Base-by-base conservation (phyloP, 2,113 vertebrate species). In the Paraplagusia blochii region DNA sequence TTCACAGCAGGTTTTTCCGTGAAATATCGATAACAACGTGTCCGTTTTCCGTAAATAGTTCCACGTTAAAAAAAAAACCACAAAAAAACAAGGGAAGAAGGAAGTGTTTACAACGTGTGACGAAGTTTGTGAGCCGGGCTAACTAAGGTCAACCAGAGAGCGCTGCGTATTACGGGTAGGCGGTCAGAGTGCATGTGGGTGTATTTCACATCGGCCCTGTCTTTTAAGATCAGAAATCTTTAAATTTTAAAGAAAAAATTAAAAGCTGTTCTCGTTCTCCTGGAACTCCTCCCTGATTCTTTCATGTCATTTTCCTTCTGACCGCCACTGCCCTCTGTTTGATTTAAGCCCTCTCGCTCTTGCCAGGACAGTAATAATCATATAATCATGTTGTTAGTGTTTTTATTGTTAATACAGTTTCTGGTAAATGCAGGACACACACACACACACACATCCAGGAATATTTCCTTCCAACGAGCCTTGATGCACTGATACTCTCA, bases 391-490 rank as follows among this genome's bases (percentile, higher is more conserved):
- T 73, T 52, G 66, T 73, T 78, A 63, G 34, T 42, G 29, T 64
- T 77, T 46, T 62, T 56, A 51, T 72, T 81, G 79, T 79, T 79
- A 82, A 86, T 78, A 56, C 64, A 42, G 44, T 76, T 82, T 80
- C 79, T 80, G 79, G 76, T 86, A 82, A 86, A 79, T 69, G 69
- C 22, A 63, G 58, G 51, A 64, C 18, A 58, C 51, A 58, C 22
- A 29, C 22, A 29, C 22, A 29, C 22, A 29, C 22, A 29, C 59
- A 58, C 19, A 46, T 68, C 39, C 69, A 45, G 51, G 42, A 72
- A 65, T 44, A 65, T 61, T 42, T 16, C 6, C 52, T 57, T 29
- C 34, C 45, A 52, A 9, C 11, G 51, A 11, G 53, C 43, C 10
- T 22, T 9, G 62, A n/a, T 17, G 10, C 19, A 44, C n/a, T 33